These are phyloP conservation scores for Pyrrhia umbra DNA, from an alignment of 2,888 invertebrate genomes.

Conservation along the genomic window DNA sequence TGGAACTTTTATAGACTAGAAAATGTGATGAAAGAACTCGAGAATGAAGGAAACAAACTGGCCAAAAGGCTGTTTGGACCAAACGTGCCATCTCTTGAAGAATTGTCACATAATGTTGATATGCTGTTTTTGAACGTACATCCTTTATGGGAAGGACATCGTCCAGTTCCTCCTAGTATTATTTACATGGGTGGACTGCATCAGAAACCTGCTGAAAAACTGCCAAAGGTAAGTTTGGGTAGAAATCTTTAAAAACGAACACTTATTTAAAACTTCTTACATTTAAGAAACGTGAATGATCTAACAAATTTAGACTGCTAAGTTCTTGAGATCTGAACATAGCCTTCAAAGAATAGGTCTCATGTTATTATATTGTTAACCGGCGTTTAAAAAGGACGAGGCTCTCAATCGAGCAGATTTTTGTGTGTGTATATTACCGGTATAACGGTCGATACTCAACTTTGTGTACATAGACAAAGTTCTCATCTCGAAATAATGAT, in stretches of 20 bases:
- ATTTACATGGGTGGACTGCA: slow-evolving; percentile 77
- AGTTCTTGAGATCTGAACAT: too few relatives aligned
- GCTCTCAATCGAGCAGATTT: too few relatives aligned
- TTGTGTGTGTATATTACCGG: too few relatives aligned
- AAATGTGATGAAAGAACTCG: slow-evolving; percentile 22
- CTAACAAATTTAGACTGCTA: too few relatives aligned
- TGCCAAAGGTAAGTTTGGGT: slow-evolving; percentile 34
- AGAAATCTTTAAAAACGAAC: not conserved
- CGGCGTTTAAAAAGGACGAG: too few relatives aligned
- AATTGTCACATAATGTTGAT: slow-evolving; percentile 68
- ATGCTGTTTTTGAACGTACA: slow-evolving; percentile 81
- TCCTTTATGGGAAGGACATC: slow-evolving; percentile 73
- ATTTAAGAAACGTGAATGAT: not conserved
- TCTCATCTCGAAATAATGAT: too few relatives aligned
- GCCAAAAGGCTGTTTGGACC: slow-evolving; percentile 64
- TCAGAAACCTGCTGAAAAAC: slow-evolving; percentile 35
- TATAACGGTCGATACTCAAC: too few relatives aligned
- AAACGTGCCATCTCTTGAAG: slow-evolving; percentile 57
- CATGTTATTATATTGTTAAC: too few relatives aligned
- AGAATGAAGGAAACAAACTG: slow-evolving; percentile 55
- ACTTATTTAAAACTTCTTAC: not conserved
- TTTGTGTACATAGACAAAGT: too few relatives aligned
- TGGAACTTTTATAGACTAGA: slow-evolving; percentile 23
- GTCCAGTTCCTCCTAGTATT: slow-evolving; percentile 79
- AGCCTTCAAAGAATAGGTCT: too few relatives aligned